Evolutionary conservation across 64 coral and sea anemone species (phyloP).

Genomic region (Actinia tenebrosa): DNA sequence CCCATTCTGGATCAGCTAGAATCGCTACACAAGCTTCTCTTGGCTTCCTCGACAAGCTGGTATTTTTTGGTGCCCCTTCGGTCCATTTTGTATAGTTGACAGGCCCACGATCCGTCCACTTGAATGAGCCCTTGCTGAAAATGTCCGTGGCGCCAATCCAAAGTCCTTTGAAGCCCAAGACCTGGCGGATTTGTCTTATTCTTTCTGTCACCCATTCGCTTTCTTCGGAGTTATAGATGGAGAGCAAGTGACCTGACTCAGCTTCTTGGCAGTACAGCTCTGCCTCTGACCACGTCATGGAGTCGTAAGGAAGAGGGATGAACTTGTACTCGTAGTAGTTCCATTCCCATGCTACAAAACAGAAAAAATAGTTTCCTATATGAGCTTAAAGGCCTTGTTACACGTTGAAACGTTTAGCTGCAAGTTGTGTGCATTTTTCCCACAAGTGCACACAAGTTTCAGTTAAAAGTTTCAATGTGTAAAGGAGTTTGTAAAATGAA

Average conservation of each 20-base stretch:
- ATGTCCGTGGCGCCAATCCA: slow-evolving; percentile 62
- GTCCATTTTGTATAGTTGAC: slow-evolving; percentile 46
- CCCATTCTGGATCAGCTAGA: slow-evolving; percentile 31
- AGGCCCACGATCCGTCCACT: slow-evolving; percentile 43
- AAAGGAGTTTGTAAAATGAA: no score
- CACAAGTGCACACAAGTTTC: no score
- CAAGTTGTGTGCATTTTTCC: no score
- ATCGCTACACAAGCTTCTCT: slow-evolving; percentile 57
- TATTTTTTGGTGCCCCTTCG: slow-evolving; percentile 23
- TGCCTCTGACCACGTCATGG: slow-evolving; percentile 59
- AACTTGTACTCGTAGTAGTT: slow-evolving; percentile 56
- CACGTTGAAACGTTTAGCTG: no score
- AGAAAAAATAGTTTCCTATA: neutral
- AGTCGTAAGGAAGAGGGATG: slow-evolving; percentile 38
- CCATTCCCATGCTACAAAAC: slow-evolving; percentile 40
- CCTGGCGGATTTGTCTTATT: slow-evolving; percentile 21
- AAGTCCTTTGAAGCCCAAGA: slow-evolving; percentile 45
- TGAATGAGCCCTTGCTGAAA: slow-evolving; percentile 22
- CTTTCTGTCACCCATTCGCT: slow-evolving; percentile 26
- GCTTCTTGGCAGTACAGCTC: slow-evolving; percentile 63
- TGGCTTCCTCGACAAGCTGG: neutral
- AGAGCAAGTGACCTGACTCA: slow-evolving; percentile 52
- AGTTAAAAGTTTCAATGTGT: no score
- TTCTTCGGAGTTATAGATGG: slow-evolving; percentile 16
- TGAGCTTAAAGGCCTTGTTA: no score